These are phyloP conservation scores for Syrmaticus mikado DNA, from an alignment of 2,113 vertebrate genomes.

Conservation along the genomic window DNA sequence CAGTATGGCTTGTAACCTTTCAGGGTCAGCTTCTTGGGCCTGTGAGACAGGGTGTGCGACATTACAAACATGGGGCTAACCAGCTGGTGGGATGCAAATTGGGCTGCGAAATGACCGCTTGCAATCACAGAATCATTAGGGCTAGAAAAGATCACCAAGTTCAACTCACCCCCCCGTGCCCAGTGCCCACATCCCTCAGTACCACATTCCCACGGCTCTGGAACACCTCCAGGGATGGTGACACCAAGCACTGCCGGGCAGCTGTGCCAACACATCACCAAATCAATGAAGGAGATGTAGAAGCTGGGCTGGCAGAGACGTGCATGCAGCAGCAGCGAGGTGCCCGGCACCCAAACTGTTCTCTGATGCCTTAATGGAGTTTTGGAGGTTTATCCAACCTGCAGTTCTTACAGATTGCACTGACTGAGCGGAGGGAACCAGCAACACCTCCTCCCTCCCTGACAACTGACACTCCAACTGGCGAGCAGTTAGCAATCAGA, in stretches of 20 bases:
- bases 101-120: not conserved
- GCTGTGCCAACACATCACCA: too few relatives aligned
- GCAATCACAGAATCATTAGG: too few relatives aligned
- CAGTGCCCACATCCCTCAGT: too few relatives aligned
- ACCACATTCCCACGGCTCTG: too few relatives aligned
- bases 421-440: not conserved
- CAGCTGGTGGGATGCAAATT: not conserved
- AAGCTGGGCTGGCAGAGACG: not conserved
- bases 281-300: not conserved
- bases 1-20: constrained; percentile 99
- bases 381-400: not conserved
- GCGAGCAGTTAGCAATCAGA: not conserved
- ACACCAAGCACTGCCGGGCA: too few relatives aligned
- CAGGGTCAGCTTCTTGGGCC: constrained; percentile 98
- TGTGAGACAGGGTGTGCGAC: constrained; percentile 27
- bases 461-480: not conserved
- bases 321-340: not conserved
- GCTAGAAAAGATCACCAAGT: too few relatives aligned
- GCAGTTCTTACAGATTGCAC: not conserved
- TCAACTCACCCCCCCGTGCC: too few relatives aligned
- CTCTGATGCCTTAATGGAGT: not conserved
- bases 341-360: not conserved
- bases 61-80: not conserved
- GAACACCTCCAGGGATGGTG: too few relatives aligned
- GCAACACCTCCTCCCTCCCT: not conserved